phyloP scores from a whole-genome alignment of 1,140 invertebrate species.

The Spodoptera frugiperda region DNA sequence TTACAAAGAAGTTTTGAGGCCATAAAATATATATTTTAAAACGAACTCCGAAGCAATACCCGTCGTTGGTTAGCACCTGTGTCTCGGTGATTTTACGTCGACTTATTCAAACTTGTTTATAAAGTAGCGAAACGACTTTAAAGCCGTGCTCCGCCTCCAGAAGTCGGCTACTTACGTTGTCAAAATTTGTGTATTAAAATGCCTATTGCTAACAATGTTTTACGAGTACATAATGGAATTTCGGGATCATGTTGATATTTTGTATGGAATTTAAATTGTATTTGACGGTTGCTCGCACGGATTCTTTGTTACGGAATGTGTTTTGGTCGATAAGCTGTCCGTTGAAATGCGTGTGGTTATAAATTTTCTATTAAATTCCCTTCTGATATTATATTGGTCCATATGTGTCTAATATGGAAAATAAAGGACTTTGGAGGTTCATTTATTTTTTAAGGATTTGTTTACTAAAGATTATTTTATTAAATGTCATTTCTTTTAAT shows the following conservation, averaged over 20 bases:
- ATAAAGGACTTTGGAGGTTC: too few relatives aligned
- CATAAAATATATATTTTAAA: conserved; percentile 42
- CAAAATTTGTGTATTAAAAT: conserved; percentile 39
- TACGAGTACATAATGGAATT: not conserved
- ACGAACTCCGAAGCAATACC: conserved; percentile 18
- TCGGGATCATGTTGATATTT: not conserved
- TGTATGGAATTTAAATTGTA: not conserved
- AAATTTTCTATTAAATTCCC: too few relatives aligned
- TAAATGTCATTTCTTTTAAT: too few relatives aligned
- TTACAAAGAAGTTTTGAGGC: not conserved
- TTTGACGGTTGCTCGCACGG: too few relatives aligned
- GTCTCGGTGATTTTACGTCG: conserved; percentile 21
- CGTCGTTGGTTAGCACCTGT: conserved; percentile 35
- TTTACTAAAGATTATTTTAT: too few relatives aligned
- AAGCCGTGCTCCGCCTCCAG: conserved; percentile 15
- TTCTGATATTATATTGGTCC: too few relatives aligned
- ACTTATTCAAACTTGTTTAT: conserved; percentile 36
- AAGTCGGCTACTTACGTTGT: conserved; percentile 30
- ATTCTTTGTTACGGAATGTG: too few relatives aligned
- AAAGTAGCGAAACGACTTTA: conserved; percentile 40
- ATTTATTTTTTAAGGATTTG: too few relatives aligned
- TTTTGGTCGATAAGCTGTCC: too few relatives aligned
- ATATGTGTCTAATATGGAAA: too few relatives aligned
- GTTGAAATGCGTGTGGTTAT: too few relatives aligned
- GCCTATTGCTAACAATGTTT: not conserved